Evolutionary conservation across 2,113 vertebrate genomes (phyloP), one percentile per base, ranked within the genome.

Genomic region (Clarias macrocephalus): DNA sequence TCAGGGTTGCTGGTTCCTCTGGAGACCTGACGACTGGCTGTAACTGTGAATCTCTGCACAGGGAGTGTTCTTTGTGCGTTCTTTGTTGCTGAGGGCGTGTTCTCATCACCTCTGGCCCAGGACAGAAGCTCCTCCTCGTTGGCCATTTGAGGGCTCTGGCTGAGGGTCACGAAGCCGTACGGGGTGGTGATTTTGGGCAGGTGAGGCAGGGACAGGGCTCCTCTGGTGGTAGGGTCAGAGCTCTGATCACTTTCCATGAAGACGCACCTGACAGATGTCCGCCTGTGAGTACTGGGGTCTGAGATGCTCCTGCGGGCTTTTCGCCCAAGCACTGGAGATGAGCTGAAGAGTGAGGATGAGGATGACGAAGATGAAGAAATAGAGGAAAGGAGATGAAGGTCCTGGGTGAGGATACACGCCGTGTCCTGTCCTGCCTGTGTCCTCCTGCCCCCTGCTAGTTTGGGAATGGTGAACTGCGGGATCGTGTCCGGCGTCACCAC

Each of bases 121-220:
- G 90, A 90, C 86, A 97, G 95, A 18, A 96, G 89, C 0, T 87
- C 94, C 92, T 97, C 96, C 73, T 97, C 95, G 0, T 83, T 84
- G 12, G 89, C 93, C 92, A 96, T 95, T 86, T 95, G 95, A 0
- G 96, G 95, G 82, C 94, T 97, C 85, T 95, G 91, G n/a, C 93
- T 94, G 83, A 95, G 88, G 25, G 94, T 94, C 88, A 92, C 19
- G 70, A 96, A 96, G 83, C 95, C 94, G 0, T 96, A 96, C 0
- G 94, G 93, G 0, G 92, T 94, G 89, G 93, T 94, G 89, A 96
- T 92, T 76, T 88, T 95, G 85, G 93, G 84, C 3, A 97, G 88
- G 30, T 96, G 96, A 2, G 93, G 89, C 73, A 95, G 90, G 81
- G 96, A 95, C 90, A 96, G 92, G 16, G 93, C 93, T 0, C 91